Percentiles rank a stretch among this genome's conserved stretches.
Evolutionary conservation across 1,140 invertebrate genomes (phyloP).

Genomic region (Diprion similis): DNA sequence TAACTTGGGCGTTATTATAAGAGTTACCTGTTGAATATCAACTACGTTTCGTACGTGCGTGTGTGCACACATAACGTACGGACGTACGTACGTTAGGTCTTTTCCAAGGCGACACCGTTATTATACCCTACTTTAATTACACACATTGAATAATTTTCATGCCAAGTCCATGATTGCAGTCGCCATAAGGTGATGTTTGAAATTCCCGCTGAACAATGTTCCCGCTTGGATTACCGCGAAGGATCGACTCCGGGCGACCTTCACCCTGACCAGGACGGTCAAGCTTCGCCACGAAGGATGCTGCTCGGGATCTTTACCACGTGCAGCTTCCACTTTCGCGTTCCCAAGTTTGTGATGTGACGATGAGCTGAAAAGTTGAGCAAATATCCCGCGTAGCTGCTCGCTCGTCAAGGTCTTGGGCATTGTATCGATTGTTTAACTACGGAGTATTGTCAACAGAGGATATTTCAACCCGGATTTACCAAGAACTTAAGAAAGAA

Average conservation of each 20-base stretch:
- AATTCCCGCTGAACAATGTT: too few relatives aligned
- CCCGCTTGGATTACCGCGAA: neutral
- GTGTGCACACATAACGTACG: neutral
- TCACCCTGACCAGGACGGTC: neutral
- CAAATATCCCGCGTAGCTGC: too few relatives aligned
- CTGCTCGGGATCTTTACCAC: neutral
- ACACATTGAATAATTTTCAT: neutral
- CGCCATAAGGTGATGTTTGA: too few relatives aligned
- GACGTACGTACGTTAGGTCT: neutral
- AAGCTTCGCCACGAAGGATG: neutral
- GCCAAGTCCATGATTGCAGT: too few relatives aligned
- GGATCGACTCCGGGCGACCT: neutral
- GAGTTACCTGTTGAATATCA: neutral
- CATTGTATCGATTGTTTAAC: too few relatives aligned
- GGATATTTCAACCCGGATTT: too few relatives aligned
- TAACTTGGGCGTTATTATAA: constrained; percentile 3
- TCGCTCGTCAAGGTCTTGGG: too few relatives aligned
- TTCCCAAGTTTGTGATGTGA: too few relatives aligned
- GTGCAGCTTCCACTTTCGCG: neutral
- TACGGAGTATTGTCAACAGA: too few relatives aligned
- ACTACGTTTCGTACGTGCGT: neutral
- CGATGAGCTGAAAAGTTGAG: too few relatives aligned
- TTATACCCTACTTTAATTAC: constrained; percentile 6
- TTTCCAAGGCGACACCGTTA: neutral
- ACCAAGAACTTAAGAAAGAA: too few relatives aligned